Conservation (phyloP, 2,888 invertebrate genomes). For the Trichacis sp. region DNA sequence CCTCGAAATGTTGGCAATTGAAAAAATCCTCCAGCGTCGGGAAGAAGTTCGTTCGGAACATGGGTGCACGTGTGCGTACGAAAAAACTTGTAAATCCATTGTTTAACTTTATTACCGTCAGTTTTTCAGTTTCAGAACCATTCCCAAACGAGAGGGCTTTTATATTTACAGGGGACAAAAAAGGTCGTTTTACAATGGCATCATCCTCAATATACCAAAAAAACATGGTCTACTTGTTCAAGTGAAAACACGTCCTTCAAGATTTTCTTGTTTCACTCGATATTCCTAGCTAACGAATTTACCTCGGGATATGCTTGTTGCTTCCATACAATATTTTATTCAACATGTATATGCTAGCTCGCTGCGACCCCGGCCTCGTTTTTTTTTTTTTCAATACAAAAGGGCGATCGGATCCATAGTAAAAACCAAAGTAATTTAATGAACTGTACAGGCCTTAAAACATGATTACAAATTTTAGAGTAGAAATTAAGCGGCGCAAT, state of each 20-base stretch:
- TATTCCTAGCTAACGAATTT: slow-evolving; percentile 16
- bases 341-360: too few relatives aligned
- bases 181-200: too few relatives aligned
- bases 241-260: too few relatives aligned
- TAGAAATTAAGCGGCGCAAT: background rate
- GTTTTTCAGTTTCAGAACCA: too few relatives aligned
- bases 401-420: background rate
- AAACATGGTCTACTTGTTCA: too few relatives aligned
- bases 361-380: slow-evolving; percentile 7
- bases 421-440: background rate
- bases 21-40: too few relatives aligned
- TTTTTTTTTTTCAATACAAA: background rate
- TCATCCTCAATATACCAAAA: too few relatives aligned
- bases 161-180: too few relatives aligned
- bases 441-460: background rate
- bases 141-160: too few relatives aligned
- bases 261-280: too few relatives aligned
- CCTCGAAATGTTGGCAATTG: slow-evolving; percentile 14
- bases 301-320: slow-evolving; percentile 22
- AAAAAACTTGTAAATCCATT: too few relatives aligned
- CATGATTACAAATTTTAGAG: background rate
- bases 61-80: background rate
- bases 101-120: too few relatives aligned
- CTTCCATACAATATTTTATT: slow-evolving; percentile 11
- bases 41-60: background rate